Percentiles rank a stretch among this genome's conserved stretches.
phyloP scores from a whole-genome alignment of 2,797 vertebrate species.

The Macropus fuliginosus region DNA sequence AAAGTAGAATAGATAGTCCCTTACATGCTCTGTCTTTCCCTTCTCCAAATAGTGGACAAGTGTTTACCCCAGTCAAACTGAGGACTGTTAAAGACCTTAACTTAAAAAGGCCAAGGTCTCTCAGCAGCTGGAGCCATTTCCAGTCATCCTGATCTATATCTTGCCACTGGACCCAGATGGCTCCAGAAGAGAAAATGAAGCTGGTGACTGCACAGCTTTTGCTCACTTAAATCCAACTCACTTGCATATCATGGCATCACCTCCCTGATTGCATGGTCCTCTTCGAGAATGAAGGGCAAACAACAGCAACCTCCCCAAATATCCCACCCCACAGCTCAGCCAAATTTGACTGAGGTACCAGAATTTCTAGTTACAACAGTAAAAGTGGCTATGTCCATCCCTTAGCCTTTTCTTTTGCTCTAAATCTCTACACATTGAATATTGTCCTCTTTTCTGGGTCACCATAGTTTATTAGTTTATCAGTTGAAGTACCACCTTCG shows the following conservation, averaged over 20 bases:
- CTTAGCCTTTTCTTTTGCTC: background rate
- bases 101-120: no score
- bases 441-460: background rate
- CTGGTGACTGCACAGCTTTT: no score
- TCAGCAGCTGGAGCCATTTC: no score
- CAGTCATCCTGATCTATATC: no score
- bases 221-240: no score
- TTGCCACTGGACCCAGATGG: no score
- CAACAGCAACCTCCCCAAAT: background rate
- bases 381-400: background rate
- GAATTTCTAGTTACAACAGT: background rate
- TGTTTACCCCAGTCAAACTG: no score
- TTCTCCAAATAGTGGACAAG: background rate
- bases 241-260: no score
- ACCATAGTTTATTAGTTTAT: background rate
- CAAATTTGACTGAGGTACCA: background rate
- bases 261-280: no score
- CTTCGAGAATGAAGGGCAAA: no score
- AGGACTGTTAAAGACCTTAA: no score
- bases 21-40: background rate
- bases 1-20: background rate
- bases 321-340: background rate
- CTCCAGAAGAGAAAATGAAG: no score
- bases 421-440: background rate
- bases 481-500: background rate